Evolutionary conservation across 1,140 invertebrate genomes (phyloP), one percentile per base, ranked within the genome.

Genomic region (Drosophila prosaltans): DNA sequence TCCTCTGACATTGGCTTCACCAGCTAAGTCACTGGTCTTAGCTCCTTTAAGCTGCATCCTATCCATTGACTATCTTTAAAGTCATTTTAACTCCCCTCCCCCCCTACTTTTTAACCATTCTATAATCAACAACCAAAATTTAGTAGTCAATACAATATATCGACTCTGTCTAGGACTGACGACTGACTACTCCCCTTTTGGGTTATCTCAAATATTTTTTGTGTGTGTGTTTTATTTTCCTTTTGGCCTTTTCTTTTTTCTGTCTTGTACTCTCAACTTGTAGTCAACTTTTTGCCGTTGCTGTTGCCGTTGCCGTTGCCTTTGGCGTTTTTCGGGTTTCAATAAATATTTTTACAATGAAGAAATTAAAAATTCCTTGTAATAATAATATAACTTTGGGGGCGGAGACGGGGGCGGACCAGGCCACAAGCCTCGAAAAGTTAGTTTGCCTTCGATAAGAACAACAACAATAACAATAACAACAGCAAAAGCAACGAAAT

Each of bases 261-360:
- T 59, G 43, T 24, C 64, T 62, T 71, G 65, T 64, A 58, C 67
- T 68, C 16, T 16, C 16, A 40, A 24, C 36, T 21, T 43, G 28
- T 58, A 55, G 45, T 51, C 32, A 73, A 59, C 62, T 67, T 67
- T 68, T 74, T 51, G 61, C 28, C 7, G 45, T 51, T 24, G n/a
- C 43, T 5, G 16, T 21, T 36, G 32, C 32, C 6, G 32, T 45
- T 45, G 21, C 21, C 21, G 24, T 51, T 59, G 75, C 84, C 74
- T 72, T 75, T 58, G 66, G 84, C 80, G 74, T 61, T 89, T 69
- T 80, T 88, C 69, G 84, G 45, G 84, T 89, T 89, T 88, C 84
- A 89, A 88, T 88, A 88, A 88, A 88, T 88, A 88, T 88, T 88
- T 88, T 84, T 63, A 72, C 84, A 88, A 88, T 89, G 84, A 79